Conservation (phyloP, 1,140 invertebrate species). For the Chrysoperla carnea region DNA sequence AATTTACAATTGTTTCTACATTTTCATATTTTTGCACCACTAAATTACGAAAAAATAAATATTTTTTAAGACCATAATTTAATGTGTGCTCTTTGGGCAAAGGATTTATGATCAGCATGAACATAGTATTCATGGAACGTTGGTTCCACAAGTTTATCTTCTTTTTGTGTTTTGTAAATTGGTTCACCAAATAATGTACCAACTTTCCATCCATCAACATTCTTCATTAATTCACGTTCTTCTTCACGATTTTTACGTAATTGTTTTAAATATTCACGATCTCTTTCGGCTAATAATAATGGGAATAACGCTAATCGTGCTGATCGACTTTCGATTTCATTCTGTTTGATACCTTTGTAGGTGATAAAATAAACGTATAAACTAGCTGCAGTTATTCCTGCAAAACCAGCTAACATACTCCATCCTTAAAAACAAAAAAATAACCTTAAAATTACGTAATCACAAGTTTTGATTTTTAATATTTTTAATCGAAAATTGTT, state of each 20-base stretch:
- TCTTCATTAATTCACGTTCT: constrained; percentile 71
- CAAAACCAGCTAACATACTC: constrained; percentile 35
- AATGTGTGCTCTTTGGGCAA: constrained; percentile 29
- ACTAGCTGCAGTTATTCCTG: constrained; percentile 34
- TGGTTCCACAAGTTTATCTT: constrained; percentile 37
- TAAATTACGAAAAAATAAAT: not conserved
- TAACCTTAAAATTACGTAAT: not conserved
- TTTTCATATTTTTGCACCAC: no score
- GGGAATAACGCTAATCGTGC: constrained; percentile 54
- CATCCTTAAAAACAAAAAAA: constrained; percentile 25
- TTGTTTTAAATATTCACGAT: constrained; percentile 67
- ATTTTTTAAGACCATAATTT: constrained; percentile 29
- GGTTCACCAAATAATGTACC: constrained; percentile 74
- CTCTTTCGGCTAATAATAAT: constrained; percentile 60
- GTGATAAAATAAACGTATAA: constrained; percentile 38
- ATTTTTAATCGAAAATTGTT: constrained; percentile 1
- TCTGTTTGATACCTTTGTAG: constrained; percentile 26
- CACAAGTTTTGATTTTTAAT: constrained; percentile 5
- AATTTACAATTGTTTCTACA: no score
- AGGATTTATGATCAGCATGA: constrained; percentile 32
- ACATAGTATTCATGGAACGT: constrained; percentile 50
- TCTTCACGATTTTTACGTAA: constrained; percentile 61
- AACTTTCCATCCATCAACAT: constrained; percentile 75
- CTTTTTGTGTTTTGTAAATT: constrained; percentile 35
- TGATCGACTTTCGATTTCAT: constrained; percentile 55